Conservation (phyloP, 2,797 vertebrate species). For the Sphaeramia orbicularis region DNA sequence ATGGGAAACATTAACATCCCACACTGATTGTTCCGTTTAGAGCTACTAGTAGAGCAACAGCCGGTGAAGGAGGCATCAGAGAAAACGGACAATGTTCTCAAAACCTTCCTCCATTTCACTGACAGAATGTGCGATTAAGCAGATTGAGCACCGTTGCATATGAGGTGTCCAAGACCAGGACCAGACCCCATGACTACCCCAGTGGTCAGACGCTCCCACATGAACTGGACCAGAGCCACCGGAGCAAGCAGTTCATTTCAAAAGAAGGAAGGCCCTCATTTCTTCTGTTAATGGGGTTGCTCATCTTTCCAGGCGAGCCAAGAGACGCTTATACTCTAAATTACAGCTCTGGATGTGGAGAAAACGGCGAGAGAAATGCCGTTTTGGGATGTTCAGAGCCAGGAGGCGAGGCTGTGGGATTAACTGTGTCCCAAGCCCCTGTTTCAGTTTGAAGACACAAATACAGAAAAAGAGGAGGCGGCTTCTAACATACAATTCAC, state of each 20-base stretch:
- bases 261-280: constrained; percentile 29
- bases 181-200: too few species aligned
- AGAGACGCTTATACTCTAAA: constrained; percentile 63
- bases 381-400: constrained; percentile 31
- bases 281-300: constrained; percentile 57
- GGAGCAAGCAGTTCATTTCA: constrained; percentile 30
- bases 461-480: constrained; percentile 10
- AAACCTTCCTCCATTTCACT: background rate
- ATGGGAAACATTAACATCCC: background rate
- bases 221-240: constrained; percentile 39
- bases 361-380: constrained; percentile 50
- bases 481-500: background rate
- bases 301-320: constrained; percentile 49
- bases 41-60: background rate
- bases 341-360: constrained; percentile 77
- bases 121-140: constrained; percentile 8
- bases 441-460: constrained; percentile 18
- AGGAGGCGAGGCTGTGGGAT: constrained; percentile 20
- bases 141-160: background rate
- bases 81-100: constrained; percentile 5
- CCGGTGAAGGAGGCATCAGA: background rate
- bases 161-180: background rate
- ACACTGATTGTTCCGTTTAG: background rate
- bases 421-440: background rate
- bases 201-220: constrained; percentile 22